A percentile compares a stretch with the other conserved stretches of the same genome.
These are phyloP conservation scores for Xylota segnis DNA, from an alignment of 2,888 invertebrate species.

Conservation along the genomic window DNA sequence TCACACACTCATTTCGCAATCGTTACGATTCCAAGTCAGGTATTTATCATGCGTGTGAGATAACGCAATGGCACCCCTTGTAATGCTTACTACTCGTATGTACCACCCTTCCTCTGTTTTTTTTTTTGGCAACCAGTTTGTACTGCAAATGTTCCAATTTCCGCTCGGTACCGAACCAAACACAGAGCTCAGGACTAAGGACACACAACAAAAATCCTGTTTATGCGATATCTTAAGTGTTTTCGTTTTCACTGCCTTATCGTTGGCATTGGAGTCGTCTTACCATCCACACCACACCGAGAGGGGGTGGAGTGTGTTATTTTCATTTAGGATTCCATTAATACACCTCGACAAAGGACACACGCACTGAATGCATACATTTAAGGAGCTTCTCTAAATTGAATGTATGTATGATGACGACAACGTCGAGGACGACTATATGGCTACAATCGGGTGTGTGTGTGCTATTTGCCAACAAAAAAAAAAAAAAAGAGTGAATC, in stretches of 20 bases:
- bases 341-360: constrained; percentile 71
- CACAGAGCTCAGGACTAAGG: constrained; percentile 36
- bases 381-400: constrained; percentile 67
- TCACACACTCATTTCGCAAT: constrained; percentile 74
- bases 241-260: constrained; percentile 54
- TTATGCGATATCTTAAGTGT: constrained; percentile 75
- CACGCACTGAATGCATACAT: constrained; percentile 50
- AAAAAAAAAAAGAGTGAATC: constrained; percentile 45
- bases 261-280: constrained; percentile 40
- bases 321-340: constrained; percentile 75
- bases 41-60: constrained; percentile 76
- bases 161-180: constrained; percentile 35
- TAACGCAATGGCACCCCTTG: constrained; percentile 64
- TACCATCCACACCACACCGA: too few species aligned
- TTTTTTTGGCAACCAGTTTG: constrained; percentile 57
- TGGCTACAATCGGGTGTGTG: too few species aligned
- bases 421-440: neutral
- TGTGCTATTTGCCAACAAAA: constrained; percentile 22
- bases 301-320: constrained; percentile 53
- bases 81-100: constrained; percentile 30
- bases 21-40: constrained; percentile 73
- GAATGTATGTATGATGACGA: constrained; percentile 46
- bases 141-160: constrained; percentile 75
- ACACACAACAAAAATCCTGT: constrained; percentile 65
- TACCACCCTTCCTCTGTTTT: too few species aligned